phyloP scores from a whole-genome alignment of 2,797 vertebrate species.

The Malurus splendens region DNA sequence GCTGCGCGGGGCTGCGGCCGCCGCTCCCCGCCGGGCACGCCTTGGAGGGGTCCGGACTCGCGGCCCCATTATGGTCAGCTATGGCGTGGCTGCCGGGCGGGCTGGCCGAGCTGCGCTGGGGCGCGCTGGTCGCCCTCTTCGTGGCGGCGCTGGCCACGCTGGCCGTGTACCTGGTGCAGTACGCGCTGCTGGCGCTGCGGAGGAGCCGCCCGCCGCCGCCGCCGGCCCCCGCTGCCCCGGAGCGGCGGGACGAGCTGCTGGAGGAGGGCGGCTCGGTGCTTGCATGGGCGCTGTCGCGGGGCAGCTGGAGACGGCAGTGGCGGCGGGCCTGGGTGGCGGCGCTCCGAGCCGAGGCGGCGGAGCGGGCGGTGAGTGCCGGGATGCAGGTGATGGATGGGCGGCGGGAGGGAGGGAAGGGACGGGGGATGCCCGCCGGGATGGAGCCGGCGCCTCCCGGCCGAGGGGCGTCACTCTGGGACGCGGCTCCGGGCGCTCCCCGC shows the following conservation, averaged over 20 bases:
- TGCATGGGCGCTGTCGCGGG: conserved; percentile 85
- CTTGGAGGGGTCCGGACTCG: not conserved
- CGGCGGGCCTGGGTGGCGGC: conserved; percentile 84
- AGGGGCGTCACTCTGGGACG: not conserved
- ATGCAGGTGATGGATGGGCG: not conserved
- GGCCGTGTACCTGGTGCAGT: conserved; percentile 84
- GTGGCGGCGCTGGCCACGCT: conserved; percentile 83
- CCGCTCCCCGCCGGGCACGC: not conserved
- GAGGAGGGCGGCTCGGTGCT: conserved; percentile 79
- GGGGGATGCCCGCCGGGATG: not conserved
- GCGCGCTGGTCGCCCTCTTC: conserved; percentile 84
- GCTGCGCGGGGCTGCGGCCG: not conserved
- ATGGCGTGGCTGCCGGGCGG: conserved; percentile 30
- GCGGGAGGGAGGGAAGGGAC: not conserved
- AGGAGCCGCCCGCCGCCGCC: not conserved
- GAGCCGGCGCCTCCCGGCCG: not conserved
- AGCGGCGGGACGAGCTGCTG: conserved; percentile 1
- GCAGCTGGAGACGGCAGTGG: conserved; percentile 86
- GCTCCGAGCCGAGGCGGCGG: conserved; percentile 75
- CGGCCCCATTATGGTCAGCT: conserved; percentile 17
- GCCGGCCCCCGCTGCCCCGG: not conserved
- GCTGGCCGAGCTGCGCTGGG: conserved; percentile 77
- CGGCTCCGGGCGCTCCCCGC: not conserved
- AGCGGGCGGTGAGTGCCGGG: conserved; percentile 75
- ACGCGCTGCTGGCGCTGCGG: conserved; percentile 61